phyloP scores from a whole-genome alignment of 2,888 invertebrate species.

The Frankliniella fusca region DNA sequence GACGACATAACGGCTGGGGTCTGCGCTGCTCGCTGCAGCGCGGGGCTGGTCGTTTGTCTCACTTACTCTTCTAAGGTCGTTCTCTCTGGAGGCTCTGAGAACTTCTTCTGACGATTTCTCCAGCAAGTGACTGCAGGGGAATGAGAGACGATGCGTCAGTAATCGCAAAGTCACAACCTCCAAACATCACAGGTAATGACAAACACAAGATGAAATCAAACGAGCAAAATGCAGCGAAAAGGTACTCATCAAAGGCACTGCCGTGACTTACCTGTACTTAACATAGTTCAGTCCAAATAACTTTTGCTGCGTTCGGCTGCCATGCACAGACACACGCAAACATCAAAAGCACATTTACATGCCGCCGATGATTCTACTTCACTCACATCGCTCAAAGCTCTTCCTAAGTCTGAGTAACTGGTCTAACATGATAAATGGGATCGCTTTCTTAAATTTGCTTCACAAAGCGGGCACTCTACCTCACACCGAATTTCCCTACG shows the following conservation, averaged over 20 bases:
- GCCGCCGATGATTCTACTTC: neutral
- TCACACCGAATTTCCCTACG: neutral
- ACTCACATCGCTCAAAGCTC: neutral
- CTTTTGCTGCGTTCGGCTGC: slow-evolving; percentile 69
- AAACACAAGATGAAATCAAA: slow-evolving; percentile 34
- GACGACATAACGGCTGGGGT: neutral
- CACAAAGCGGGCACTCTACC: neutral
- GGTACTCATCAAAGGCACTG: neutral
- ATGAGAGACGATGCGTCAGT: neutral
- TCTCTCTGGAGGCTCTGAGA: slow-evolving; percentile 76
- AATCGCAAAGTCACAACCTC: neutral
- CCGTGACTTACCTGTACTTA: slow-evolving; percentile 60
- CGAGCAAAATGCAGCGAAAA: slow-evolving; percentile 20
- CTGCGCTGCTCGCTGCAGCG: neutral
- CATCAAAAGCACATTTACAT: slow-evolving; percentile 31
- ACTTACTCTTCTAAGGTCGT: slow-evolving; percentile 72
- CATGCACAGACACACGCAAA: slow-evolving; percentile 55
- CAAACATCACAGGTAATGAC: slow-evolving; percentile 7
- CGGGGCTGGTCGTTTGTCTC: too few relatives aligned
- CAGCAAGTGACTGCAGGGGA: slow-evolving; percentile 63
- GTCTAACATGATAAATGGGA: too few relatives aligned
- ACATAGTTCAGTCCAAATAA: slow-evolving; percentile 74
- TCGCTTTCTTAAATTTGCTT: too few relatives aligned
- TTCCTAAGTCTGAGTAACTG: neutral
- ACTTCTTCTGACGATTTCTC: slow-evolving; percentile 79